Base-by-base conservation (phyloP, 2,888 invertebrate genomes). In the Eupithecia pulchellata region DNA sequence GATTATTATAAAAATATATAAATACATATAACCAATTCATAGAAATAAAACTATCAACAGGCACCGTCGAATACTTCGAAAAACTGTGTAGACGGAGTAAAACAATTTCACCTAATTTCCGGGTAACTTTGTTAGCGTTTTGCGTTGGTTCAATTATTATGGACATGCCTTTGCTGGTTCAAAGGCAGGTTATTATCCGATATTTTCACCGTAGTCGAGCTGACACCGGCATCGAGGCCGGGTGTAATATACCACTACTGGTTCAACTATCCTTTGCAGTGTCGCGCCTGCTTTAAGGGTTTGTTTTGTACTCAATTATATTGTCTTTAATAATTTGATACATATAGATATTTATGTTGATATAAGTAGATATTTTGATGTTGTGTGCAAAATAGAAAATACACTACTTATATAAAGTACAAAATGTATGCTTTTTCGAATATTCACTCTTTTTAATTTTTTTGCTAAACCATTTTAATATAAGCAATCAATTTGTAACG, bases 161-260 rank as follows among this genome's bases (percentile, higher is more conserved):
- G 82, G 75, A 82, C 84, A 81, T 78, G 84, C 81, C 84, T 78
- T 84, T 78, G 78, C 72, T 66, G 75, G 79, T 80, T 81, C 82
- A 81, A 80, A 82, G 83, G 83, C 57, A 68, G 52, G 85, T 84
- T 89, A 86, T 86, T 85, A 87, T 86, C 82, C 80, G 82, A 80
- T 82, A 80, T 83, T 86, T 80, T 82, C 83, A 81, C 83, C 79
- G 86, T 86, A 89, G 89, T 87, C 84, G 83, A 82, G 83, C 84
- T 83, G 86, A 85, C 83, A 79, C 81, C 84, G 84, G 72, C 82
- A 86, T 78, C 79, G 78, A 83, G 84, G 80, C 77, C 77, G 79
- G 80, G 70, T 80, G 79, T 78, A 78, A 74, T 72, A 78, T 81
- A 80, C 76, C 77, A 71, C 77, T 73, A 69, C 39, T 52, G 79